Percentiles rank a stretch among this genome's conserved stretches.
Conservation (phyloP, 2,888 invertebrate genomes). For the Liodrosophila aerea region DNA sequence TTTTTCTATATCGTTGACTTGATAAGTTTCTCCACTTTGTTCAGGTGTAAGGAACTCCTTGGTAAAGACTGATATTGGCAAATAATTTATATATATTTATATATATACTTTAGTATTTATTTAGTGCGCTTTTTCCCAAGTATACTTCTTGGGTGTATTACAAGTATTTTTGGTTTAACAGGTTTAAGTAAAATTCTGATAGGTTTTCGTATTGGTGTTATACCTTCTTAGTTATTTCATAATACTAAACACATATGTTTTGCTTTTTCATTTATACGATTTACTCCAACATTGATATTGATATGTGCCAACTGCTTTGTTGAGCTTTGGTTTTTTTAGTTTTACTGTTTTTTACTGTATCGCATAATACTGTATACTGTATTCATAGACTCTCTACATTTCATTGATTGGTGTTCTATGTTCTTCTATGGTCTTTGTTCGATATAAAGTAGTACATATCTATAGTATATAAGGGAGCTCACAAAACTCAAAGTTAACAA, state of each 20-base stretch:
- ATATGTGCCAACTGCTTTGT: slow-evolving; percentile 50
- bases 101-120: not conserved
- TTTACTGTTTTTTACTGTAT: not conserved
- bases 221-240: no score
- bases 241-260: slow-evolving; percentile 23
- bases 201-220: not conserved
- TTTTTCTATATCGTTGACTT: slow-evolving; percentile 23
- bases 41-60: slow-evolving; percentile 23
- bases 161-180: not conserved
- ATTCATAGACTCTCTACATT: not conserved
- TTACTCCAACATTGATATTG: slow-evolving; percentile 21
- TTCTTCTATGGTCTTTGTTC: slow-evolving; percentile 7
- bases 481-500: not conserved
- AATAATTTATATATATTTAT: slow-evolving; percentile 5
- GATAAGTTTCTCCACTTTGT: slow-evolving; percentile 2
- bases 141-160: no score
- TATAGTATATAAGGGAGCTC: not conserved
- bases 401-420: slow-evolving; percentile 17
- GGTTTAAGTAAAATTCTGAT: slow-evolving; percentile 1
- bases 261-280: slow-evolving; percentile 17
- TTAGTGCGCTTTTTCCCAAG: not conserved
- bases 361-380: no score
- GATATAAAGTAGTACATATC: not conserved
- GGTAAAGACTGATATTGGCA: slow-evolving; percentile 24
- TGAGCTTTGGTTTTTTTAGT: not conserved